phyloP scores from a whole-genome alignment of 2,888 invertebrate genomes.

The Sarcophaga subvicina region DNA sequence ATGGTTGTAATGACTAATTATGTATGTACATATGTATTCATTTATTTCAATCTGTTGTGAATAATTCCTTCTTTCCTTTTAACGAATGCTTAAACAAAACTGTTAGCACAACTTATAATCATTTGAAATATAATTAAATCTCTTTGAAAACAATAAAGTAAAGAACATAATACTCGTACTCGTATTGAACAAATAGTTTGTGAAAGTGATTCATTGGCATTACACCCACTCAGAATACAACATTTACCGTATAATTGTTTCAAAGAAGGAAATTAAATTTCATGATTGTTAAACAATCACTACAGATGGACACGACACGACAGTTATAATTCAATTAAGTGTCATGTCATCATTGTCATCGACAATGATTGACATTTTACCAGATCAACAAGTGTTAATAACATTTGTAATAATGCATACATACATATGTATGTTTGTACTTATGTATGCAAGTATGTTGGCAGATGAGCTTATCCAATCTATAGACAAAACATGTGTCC shows the following conservation, averaged over 20 bases:
- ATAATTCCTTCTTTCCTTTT: no score
- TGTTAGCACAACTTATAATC: no score
- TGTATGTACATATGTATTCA: no score
- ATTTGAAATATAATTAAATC: no score
- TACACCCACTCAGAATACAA: not conserved
- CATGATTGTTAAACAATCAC: conserved; percentile 73
- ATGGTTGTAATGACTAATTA: no score
- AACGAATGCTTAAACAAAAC: no score
- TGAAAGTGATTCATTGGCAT: no score
- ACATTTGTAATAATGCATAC: conserved; percentile 53
- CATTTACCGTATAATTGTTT: conserved; percentile 1
- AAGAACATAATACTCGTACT: no score
- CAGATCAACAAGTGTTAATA: conserved; percentile 68
- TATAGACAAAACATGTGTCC: not conserved
- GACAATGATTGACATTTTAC: conserved; percentile 61
- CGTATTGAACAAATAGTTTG: no score
- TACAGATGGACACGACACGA: conserved; percentile 45
- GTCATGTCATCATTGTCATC: conserved; percentile 55
- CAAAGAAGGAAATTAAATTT: conserved; percentile 76
- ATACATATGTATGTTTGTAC: not conserved
- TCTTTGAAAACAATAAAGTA: no score
- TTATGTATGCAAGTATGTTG: not conserved
- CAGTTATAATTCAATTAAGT: conserved; percentile 68
- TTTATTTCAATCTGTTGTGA: no score
- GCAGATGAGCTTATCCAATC: not conserved